Base-by-base conservation (phyloP, 2,113 vertebrate genomes). In the Butorides virescens region DNA sequence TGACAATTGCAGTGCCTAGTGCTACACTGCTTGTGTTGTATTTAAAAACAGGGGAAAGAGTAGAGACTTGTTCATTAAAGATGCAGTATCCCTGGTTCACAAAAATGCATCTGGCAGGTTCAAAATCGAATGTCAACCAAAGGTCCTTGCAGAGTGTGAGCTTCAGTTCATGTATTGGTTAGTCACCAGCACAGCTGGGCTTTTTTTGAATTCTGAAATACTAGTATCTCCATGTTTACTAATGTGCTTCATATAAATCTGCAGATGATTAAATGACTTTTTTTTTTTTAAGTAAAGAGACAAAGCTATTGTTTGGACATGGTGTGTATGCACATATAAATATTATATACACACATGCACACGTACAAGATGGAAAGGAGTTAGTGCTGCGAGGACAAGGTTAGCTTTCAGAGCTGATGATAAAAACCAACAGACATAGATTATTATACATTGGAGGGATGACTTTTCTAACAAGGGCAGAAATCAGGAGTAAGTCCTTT, bases 1-100 rank as follows among this genome's bases (percentile, higher is more conserved):
- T 98, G 98, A 98, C 98, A 98, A 98, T 98, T 98, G 97, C 97
- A 98, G 98, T 96, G 98, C 98, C 98, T 98, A 96, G 97, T 98
- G 97, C 98, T 98, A 96, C 96, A 98, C 97, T 97, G 97, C 98
- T 98, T 98, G 98, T 98, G 98, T 98, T 98, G 98, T 98, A 98
- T 98, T 98, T 98, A 98, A 98, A 98, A 98, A 98, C 97, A 98
- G 97, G 96, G 95, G 98, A 97, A 98, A 98, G 97, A 97, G 96
- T 96, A 98, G 98, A 98, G 98, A 98, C 98, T 98, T 98, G 96
- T 98, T 98, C 98, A 98, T 98, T 98, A 98, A 98, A 98, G 98
- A 98, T 98, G 98, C 98, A 98, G 98, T 95, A 98, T 98, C 96
- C 96, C 97, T 97, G 98, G 98, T 98, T 98, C 98, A 97, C 98